Evolutionary conservation across 2,113 vertebrate species (phyloP), one percentile per base, ranked within the genome.

Genomic region (Dermatemys mawii): DNA sequence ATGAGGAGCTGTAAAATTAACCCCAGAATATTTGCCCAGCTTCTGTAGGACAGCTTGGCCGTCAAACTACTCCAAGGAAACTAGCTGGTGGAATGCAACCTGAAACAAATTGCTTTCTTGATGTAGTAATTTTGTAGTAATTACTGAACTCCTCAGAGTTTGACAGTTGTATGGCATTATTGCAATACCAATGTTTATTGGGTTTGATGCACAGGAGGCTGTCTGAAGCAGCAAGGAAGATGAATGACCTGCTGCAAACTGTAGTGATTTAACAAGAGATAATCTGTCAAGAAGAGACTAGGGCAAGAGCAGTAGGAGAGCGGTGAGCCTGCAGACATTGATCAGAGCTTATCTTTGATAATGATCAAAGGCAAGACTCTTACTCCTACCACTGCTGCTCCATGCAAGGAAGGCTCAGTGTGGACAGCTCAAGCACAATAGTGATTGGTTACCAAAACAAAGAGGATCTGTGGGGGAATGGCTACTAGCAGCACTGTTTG

Each of bases 241-340:
- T 83, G 32, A 94, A 96, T 91, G 80, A 89, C 38, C 89, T 91
- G 32, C 41, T 94, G 63, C 79, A 92, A 84, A 95, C 1, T 81
- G 49, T 29, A 83, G 57, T 4, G 75, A 83, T 96, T 96, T 86
- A 95, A 89, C 86, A 86, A 67, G 93, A 87, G 49, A 80, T 38
- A 78, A 93, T 83, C 84, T 95, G 82, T 92, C 86, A 88, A 44
- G 81, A 9, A 41, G 57, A 57, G 1, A 32, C 54, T 67, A 86
- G 84, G 78, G 78, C 78, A 81, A 94, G 55, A 2, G 1, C 41
- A n/a, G 73, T 46, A 83, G 80, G 84, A 91, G 93, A 89, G 50
- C 41, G 41, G 35, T 21, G 84, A 89, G 88, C 83, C 93, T 89
- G 46, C 86, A 92, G 81, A 70, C 87, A 91, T 92, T 51, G 51